Percentiles rank a stretch among this genome's conserved stretches.
phyloP scores from a whole-genome alignment of 2,888 invertebrate species.

The Actias luna region DNA sequence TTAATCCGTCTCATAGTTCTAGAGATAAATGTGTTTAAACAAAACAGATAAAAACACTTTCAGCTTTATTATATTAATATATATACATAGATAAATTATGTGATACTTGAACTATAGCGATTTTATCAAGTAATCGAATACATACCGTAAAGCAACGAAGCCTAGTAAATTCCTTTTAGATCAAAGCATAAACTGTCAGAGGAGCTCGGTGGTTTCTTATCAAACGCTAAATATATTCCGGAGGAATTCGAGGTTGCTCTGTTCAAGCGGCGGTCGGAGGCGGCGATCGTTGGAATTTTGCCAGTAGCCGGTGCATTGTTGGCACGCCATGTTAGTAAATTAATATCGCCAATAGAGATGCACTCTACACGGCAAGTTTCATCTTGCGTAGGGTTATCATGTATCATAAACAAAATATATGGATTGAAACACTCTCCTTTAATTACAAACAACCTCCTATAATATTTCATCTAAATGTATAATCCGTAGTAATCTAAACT shows the following conservation, averaged over 20 bases:
- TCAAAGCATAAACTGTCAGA: constrained; percentile 36
- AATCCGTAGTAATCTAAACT: not conserved
- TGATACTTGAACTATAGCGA: not conserved
- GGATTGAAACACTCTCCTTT: not conserved
- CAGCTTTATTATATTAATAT: too few species aligned
- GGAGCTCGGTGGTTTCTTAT: constrained; percentile 42
- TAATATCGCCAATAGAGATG: constrained; percentile 66
- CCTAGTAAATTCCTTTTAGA: constrained; percentile 31
- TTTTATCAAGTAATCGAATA: constrained; percentile 7
- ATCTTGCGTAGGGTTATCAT: constrained; percentile 24
- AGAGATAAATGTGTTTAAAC: too few species aligned
- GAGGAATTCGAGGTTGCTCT: constrained; percentile 42
- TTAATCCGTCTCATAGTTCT: too few species aligned
- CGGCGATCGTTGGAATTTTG: constrained; percentile 58
- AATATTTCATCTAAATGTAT: not conserved
- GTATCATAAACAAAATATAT: constrained; percentile 12
- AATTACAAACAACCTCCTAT: not conserved
- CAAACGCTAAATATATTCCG: constrained; percentile 50
- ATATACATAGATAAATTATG: not conserved
- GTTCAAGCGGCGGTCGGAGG: constrained; percentile 35
- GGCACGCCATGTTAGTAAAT: constrained; percentile 66
- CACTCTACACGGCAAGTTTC: constrained; percentile 47
- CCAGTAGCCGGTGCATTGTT: constrained; percentile 66
- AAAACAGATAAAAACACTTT: too few species aligned
- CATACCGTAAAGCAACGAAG: constrained; percentile 23